Base-by-base conservation (phyloP, 2,888 invertebrate species). In the Drosophila testacea region DNA sequence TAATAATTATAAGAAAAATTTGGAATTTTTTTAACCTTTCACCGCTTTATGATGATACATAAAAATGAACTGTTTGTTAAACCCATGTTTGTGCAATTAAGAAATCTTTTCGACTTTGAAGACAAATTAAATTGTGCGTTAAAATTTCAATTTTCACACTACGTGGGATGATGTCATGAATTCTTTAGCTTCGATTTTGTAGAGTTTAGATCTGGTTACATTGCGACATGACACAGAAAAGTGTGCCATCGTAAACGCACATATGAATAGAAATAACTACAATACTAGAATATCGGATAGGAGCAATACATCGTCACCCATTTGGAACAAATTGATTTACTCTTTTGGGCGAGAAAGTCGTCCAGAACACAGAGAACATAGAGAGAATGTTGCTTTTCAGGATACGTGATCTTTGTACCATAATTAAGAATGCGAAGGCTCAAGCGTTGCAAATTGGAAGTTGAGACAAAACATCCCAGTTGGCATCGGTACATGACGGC, bases 261-360 rank as follows among this genome's bases (percentile, higher is more conserved):
- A 47, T 6, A 38, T 44, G 51, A 46, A 44, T 56, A 56, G 39
- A 10, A 10, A 42, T 27, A 47, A 39, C 13, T 42, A 61, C 54
- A 59, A 67, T 47, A 27, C 22, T 55, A 63, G 47, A 41, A 52
- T 38, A 59, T 55, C 60, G 59, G 51, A 62, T 50, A 44, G 38
- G 38, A 62, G 71, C 36, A 69, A 79, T 77, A 60, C 72, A 88
- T 77, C 68, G 60, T 71, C 78, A 81, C 41, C 76, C 79, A 79
- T 63, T 82, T 80, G 82, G 86, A 90, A 82, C 91, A 72, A 90
- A 91, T 91, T 79, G 90, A 89, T 90, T 90, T 86, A 39, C 66
- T 50, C 66, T 77, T 69, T 44, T 57, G 66, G 69, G 73, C 75
- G 81, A 76, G 77, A 77, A 82, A 73, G 76, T 76, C 86, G 67